Percentiles rank a stretch among this genome's conserved stretches.
Conservation (phyloP, 2,888 invertebrate genomes). For the Drosophila nigricruria region DNA sequence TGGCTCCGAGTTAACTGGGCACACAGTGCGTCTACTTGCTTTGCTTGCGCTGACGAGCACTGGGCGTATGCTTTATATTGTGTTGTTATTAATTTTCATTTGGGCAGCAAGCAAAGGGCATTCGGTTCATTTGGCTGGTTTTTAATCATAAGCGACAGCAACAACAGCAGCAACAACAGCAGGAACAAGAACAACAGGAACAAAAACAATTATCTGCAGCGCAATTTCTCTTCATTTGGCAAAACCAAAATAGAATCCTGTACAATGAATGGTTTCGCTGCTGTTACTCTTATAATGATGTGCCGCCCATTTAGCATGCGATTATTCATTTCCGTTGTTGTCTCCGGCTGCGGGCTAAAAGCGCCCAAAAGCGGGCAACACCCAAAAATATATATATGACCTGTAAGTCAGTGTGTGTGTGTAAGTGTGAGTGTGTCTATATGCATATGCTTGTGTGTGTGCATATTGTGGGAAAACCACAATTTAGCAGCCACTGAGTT, state of each 20-base stretch:
- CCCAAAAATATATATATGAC: neutral
- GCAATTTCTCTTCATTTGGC: slow-evolving; percentile 68
- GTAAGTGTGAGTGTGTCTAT: neutral
- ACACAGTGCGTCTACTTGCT: neutral
- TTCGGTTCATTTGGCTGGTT: slow-evolving; percentile 11
- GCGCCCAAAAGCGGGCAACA: slow-evolving; percentile 24
- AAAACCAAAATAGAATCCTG: slow-evolving; percentile 1
- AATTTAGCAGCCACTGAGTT: neutral
- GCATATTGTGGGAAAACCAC: neutral
- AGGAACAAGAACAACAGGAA: too few species aligned
- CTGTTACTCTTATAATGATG: slow-evolving; percentile 52
- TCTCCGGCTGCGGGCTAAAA: slow-evolving; percentile 19
- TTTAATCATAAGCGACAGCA: slow-evolving; percentile 33
- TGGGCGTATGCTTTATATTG: slow-evolving; percentile 30
- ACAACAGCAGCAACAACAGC: slow-evolving; percentile 5
- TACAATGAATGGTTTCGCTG: slow-evolving; percentile 23
- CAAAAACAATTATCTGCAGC: slow-evolving; percentile 21
- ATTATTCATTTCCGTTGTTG: slow-evolving; percentile 68
- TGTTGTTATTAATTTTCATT: slow-evolving; percentile 51
- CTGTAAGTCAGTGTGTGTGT: neutral
- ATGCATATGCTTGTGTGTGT: neutral
- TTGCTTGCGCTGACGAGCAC: neutral
- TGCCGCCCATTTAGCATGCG: slow-evolving; percentile 66
- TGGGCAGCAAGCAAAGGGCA: slow-evolving; percentile 6
- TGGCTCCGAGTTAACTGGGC: neutral